Percentiles rank a stretch among this genome's conserved stretches.
Conservation (phyloP, 1,140 invertebrate genomes). For the Nixonia krombeini region DNA sequence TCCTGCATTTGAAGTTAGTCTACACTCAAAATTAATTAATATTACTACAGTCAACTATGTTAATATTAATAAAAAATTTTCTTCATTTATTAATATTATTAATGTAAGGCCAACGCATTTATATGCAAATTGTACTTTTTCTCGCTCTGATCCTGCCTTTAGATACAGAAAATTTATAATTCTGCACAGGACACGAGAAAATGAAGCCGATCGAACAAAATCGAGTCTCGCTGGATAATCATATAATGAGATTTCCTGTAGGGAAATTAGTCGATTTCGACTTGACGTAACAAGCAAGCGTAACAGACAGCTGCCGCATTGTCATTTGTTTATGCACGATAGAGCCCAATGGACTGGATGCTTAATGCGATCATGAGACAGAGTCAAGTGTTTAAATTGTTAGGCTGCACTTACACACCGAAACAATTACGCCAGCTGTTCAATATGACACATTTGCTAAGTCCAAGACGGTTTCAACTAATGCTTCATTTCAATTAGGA, state of each 20-base stretch:
- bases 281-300: constrained; percentile 12
- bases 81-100: no score
- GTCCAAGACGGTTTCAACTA: no score
- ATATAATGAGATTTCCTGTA: constrained; percentile 35
- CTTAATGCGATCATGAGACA: constrained; percentile 2
- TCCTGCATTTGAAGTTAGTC: no score
- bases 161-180: constrained; percentile 6
- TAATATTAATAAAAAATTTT: no score
- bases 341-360: neutral
- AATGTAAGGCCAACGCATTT: no score
- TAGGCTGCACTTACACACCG: neutral
- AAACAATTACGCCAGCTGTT: no score
- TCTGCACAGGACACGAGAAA: constrained; percentile 18
- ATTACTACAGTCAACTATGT: no score
- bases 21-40: no score
- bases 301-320: constrained; percentile 8
- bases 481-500: no score
- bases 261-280: constrained; percentile 44
- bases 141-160: constrained; percentile 5
- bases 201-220: constrained; percentile 28
- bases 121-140: no score
- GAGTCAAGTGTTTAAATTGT: no score
- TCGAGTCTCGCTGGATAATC: constrained; percentile 23
- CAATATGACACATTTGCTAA: no score
- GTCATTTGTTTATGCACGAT: constrained; percentile 7